Evolutionary conservation across 2,888 invertebrate genomes (phyloP).

Genomic region (Xestia ashworthii): DNA sequence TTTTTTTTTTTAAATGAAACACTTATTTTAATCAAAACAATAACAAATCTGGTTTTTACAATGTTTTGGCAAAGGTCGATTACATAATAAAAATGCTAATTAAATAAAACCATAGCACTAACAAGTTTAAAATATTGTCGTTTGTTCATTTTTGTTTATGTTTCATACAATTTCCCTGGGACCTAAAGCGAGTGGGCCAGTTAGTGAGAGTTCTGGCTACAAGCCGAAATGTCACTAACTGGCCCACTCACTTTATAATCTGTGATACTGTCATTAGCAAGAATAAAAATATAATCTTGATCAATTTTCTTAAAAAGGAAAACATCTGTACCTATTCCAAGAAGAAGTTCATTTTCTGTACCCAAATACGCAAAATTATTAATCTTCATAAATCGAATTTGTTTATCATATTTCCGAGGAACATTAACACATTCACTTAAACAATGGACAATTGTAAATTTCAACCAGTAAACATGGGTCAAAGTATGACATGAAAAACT

Average conservation of each 20-base stretch:
- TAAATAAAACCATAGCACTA: not conserved
- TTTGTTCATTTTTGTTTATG: constrained; percentile 41
- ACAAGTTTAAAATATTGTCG: constrained; percentile 4
- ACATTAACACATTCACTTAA: not conserved
- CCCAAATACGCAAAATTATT: not conserved
- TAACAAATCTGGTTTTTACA: constrained; percentile 20
- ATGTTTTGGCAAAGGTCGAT: constrained; percentile 1
- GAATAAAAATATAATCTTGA: constrained; percentile 30
- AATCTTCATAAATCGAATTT: constrained; percentile 15
- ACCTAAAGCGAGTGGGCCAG: too few species aligned
- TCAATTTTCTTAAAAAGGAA: constrained; percentile 15
- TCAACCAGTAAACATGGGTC: constrained; percentile 4
- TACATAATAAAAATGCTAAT: constrained; percentile 6
- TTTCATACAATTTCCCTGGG: constrained; percentile 22
- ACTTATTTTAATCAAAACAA: constrained; percentile 22
- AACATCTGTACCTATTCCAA: not conserved
- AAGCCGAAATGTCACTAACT: constrained; percentile 54
- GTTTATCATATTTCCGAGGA: not conserved
- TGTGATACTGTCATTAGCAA: constrained; percentile 44
- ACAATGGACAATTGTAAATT: constrained; percentile 22
- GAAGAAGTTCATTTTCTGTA: not conserved
- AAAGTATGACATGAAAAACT: constrained; percentile 16
- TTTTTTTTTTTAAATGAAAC: not conserved
- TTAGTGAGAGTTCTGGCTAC: constrained; percentile 52
- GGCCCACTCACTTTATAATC: constrained; percentile 31